Evolutionary conservation across 2,113 vertebrate species (phyloP), one percentile per base, ranked within the genome.

Genomic region (Gasterosteus aculeatus): DNA sequence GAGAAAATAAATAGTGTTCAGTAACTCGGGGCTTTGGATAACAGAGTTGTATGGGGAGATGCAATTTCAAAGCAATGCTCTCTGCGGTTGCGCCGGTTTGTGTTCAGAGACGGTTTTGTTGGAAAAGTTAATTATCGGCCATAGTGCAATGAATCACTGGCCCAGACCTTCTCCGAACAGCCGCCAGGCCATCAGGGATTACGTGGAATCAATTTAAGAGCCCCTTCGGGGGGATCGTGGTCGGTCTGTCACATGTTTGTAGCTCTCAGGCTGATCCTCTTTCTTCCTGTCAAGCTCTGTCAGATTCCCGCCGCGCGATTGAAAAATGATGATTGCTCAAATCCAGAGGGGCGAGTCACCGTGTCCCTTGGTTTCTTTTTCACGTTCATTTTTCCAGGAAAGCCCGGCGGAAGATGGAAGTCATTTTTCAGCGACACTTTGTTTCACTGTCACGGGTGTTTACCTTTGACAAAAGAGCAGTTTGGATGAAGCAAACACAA

Each of bases 201-300:
- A 73, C 10, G n/a, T 39, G 59, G 70, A 62, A 62, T 85, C 54
- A 72, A 54, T 10, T 29, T 31, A 58, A 79, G 41, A 69, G 54
- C 72, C 41, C 15, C 31, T 53, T 16, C 65, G 14, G 44, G 9
- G 41, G 66, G 72, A 75, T 38, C 26, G 53, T 14, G 69, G 64
- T 69, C 39, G 10, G 56, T 54, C 47, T 18, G 56, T 53, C 16
- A 10, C 62, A 54, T 58, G 47, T 42, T 63, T 68, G 49, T 12
- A 46, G 47, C 53, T 57, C 19, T 39, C 72, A 26, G 54, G 51
- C 47, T 22, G 67, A 72, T 49, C 47, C 5, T 63, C 35, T 58
- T 67, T 64, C 53, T 68, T 73, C 38, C 42, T 71, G 64, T 63
- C 64, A 71, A 33, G 35, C 54, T 74, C 51, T 51, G 58, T 72